These are phyloP conservation scores for Periophthalmodon schlosseri DNA, from an alignment of 2,113 vertebrate species.

Conservation along the genomic window DNA sequence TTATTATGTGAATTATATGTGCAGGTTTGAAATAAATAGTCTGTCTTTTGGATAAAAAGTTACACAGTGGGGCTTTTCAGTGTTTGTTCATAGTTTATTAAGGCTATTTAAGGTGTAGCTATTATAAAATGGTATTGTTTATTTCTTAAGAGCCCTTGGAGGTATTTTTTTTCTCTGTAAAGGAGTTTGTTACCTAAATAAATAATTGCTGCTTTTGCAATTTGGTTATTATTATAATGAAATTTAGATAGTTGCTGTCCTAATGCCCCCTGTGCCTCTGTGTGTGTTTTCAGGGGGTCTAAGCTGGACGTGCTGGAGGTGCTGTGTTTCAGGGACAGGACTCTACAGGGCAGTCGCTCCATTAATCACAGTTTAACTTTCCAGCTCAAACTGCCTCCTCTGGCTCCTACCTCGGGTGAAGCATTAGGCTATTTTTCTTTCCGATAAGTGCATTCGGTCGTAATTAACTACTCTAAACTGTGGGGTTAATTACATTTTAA, in stretches of 20 bases:
- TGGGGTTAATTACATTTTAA: background rate
- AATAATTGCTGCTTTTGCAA: background rate
- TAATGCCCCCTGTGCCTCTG: background rate
- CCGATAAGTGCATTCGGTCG: background rate
- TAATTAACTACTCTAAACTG: background rate
- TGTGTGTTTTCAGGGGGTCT: constrained; percentile 77
- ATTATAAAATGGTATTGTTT: too few relatives aligned
- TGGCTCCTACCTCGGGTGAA: constrained; percentile 81
- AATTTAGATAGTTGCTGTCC: background rate
- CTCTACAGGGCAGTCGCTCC: constrained; percentile 88
- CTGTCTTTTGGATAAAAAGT: too few relatives aligned
- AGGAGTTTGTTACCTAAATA: background rate
- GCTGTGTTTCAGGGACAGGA: constrained; percentile 92
- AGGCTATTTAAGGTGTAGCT: too few relatives aligned
- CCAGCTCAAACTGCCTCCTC: constrained; percentile 85
- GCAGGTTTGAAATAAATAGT: too few relatives aligned
- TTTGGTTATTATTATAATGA: background rate
- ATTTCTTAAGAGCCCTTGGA: too few relatives aligned
- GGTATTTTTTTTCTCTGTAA: too few relatives aligned
- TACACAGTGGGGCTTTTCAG: too few relatives aligned
- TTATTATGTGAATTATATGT: too few relatives aligned
- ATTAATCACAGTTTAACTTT: constrained; percentile 89
- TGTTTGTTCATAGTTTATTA: too few relatives aligned
- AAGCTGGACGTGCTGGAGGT: constrained; percentile 83
- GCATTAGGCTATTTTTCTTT: too few relatives aligned